Base-by-base conservation (phyloP, 2,113 vertebrate genomes). In the Odontophorus gujanensis region DNA sequence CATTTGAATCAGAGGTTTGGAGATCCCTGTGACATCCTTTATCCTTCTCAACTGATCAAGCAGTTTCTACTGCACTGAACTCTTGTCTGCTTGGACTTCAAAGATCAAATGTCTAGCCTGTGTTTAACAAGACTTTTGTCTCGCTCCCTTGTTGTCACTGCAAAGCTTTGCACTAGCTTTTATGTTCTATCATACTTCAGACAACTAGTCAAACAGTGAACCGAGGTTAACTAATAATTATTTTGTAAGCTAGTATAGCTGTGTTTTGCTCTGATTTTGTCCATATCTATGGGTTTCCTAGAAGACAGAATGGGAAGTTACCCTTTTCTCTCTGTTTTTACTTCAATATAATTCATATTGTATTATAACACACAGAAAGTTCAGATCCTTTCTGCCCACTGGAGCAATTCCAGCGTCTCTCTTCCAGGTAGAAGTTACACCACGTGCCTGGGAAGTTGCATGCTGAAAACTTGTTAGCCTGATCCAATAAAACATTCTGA, bases 261-360 rank as follows among this genome's bases (percentile, higher is more conserved):
- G 28, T 25, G 50, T 67, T 90, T 75, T 74, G 32, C 28, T 28
- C 34, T 81, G 24, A 61, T 25, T 48, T 86, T 53, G 24, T 62
- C 12, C 1, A 0, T 59, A 51, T 40, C 0, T 0, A 10, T 21
- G 47, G 14, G 28, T 55, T 81, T 62, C 28, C 59, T 34, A 58
- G 36, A 63, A 74, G 47, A 53, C 25, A 42, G 53, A 67, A 75
- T 42, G 32, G 16, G 21, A 71, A 43, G 22, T 43, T 80, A 71
- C 15, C 40, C 3, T 75, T 59, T 76, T 20, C 30, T 51, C 16
- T 32, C 55, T 32, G 32, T 11, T 58, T 42, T 58, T 58, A 58
- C 28, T 38, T 2, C 17, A 40, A 10, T 26, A 20, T 24, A 72
- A 82, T 63, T 34, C 5, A 16, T 19, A 19, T 40, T 38, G 71